Percentiles rank a stretch among this genome's conserved stretches.
Evolutionary conservation across 2,797 vertebrate species (phyloP).

Genomic region (Anguilla obscura): DNA sequence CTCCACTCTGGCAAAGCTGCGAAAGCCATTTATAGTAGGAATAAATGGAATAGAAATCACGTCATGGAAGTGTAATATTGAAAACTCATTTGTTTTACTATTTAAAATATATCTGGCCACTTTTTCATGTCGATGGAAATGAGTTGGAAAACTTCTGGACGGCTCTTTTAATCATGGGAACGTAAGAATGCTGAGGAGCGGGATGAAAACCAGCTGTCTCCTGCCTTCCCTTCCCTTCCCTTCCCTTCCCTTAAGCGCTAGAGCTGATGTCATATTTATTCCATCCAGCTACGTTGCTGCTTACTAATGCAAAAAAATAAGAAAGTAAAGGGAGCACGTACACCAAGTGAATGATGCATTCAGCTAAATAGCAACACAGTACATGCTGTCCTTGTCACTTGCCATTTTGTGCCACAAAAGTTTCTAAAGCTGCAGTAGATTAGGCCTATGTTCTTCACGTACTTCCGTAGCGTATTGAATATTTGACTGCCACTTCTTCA

Average conservation of each 20-base stretch:
- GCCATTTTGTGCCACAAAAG: no score
- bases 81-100: conserved; percentile 54
- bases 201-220: conserved; percentile 18
- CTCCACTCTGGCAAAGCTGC: conserved; percentile 47
- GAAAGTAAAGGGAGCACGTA: no score
- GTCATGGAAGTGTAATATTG: conserved; percentile 54
- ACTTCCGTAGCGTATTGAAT: not conserved
- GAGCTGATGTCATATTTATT: not conserved
- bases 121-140: conserved; percentile 31
- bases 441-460: not conserved
- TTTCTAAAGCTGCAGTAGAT: not conserved
- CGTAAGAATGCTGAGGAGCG: conserved; percentile 49
- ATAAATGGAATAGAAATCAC: conserved; percentile 36
- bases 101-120: conserved; percentile 31
- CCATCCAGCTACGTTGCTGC: not conserved
- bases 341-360: no score
- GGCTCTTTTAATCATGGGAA: conserved; percentile 17
- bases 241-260: not conserved
- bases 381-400: no score
- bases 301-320: no score
- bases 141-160: conserved; percentile 32
- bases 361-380: no score
- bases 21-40: conserved; percentile 41
- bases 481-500: not conserved
- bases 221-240: not conserved